These are phyloP conservation scores for Lophura nycthemera DNA, from an alignment of 2,113 vertebrate genomes.

Conservation along the genomic window DNA sequence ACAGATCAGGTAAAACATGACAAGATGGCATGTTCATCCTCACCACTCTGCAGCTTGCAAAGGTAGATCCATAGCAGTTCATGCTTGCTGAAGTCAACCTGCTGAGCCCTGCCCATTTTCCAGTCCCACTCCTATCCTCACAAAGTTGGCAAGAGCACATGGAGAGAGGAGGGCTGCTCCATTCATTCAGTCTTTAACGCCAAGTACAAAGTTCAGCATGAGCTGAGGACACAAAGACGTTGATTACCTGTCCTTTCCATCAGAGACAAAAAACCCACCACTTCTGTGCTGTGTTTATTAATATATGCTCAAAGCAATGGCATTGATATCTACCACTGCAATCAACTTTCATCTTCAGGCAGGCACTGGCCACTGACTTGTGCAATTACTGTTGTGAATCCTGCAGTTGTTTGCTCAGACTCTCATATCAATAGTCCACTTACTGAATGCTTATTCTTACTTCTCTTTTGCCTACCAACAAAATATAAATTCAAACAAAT, in stretches of 20 bases:
- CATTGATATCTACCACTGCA: slow-evolving; percentile 60
- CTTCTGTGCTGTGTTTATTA: slow-evolving; percentile 64
- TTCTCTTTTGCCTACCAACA: background rate
- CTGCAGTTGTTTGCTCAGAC: slow-evolving; percentile 61
- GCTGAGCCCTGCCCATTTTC: background rate
- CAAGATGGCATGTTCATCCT: background rate
- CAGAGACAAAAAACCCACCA: slow-evolving; percentile 33
- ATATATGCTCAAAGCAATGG: slow-evolving; percentile 62
- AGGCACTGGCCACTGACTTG: slow-evolving; percentile 66
- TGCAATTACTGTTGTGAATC: slow-evolving; percentile 67
- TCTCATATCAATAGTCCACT: slow-evolving; percentile 63
- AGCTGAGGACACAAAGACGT: slow-evolving; percentile 57
- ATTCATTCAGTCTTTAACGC: slow-evolving; percentile 66
- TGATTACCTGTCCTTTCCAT: slow-evolving; percentile 68
- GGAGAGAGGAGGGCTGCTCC: background rate
- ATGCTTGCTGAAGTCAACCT: background rate
- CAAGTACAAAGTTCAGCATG: slow-evolving; percentile 63
- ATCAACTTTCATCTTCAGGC: slow-evolving; percentile 72
- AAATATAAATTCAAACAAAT: background rate
- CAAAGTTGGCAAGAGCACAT: background rate
- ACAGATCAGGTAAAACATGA: background rate
- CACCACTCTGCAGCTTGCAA: background rate
- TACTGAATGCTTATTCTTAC: slow-evolving; percentile 30
- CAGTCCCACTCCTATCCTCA: background rate
- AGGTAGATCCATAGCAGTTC: background rate